These are phyloP conservation scores for Microtus californicus DNA, from an alignment of 2,797 vertebrate genomes.

Conservation along the genomic window DNA sequence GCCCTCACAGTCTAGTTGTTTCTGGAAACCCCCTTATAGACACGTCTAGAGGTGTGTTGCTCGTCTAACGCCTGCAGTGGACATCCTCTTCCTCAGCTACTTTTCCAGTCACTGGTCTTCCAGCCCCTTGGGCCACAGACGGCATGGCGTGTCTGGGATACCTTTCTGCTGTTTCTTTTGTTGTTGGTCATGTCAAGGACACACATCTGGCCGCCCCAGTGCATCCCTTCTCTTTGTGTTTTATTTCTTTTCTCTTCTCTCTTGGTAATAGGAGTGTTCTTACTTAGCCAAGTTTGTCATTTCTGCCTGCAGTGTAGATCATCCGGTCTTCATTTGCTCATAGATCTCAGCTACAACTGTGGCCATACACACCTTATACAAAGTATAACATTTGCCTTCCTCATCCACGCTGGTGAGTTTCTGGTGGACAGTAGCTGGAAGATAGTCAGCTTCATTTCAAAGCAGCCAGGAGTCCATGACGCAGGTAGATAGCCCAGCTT, in stretches of 20 bases:
- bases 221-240: not conserved
- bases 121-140: not conserved
- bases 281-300: not conserved
- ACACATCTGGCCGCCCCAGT: not conserved
- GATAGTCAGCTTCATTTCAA: not conserved
- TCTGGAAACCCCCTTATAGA: not conserved
- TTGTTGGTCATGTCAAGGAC: not conserved
- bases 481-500: not conserved
- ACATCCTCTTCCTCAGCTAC: not conserved
- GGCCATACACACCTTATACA: slow-evolving; percentile 94
- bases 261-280: not conserved
- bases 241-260: not conserved
- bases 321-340: slow-evolving; percentile 93
- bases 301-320: not conserved
- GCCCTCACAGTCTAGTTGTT: not conserved
- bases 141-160: too few species aligned
- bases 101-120: too few species aligned
- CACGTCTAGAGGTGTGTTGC: not conserved
- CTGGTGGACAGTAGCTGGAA: slow-evolving; percentile 94
- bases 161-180: not conserved
- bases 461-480: not conserved
- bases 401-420: slow-evolving; percentile 94
- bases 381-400: slow-evolving; percentile 93
- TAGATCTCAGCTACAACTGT: slow-evolving; percentile 92
- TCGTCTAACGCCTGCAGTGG: not conserved